Evolutionary conservation across 2,888 invertebrate genomes (phyloP).

Genomic region (Colletes collaris): DNA sequence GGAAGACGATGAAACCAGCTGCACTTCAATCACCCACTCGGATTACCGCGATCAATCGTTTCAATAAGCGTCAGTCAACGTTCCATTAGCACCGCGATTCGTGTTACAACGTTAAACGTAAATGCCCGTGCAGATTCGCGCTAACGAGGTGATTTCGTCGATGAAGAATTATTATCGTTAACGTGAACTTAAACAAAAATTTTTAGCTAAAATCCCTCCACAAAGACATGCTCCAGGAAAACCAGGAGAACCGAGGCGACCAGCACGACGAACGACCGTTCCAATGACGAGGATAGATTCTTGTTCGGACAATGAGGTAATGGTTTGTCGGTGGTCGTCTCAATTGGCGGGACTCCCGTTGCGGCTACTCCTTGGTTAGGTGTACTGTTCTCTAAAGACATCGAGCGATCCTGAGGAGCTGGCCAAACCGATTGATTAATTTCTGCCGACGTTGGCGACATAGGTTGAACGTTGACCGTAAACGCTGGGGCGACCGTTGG

Average conservation of each 20-base stretch:
- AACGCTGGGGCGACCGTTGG: background rate
- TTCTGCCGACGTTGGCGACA: too few relatives aligned
- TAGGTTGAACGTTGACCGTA: too few relatives aligned
- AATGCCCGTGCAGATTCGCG: slow-evolving; percentile 51
- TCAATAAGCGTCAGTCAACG: slow-evolving; percentile 33
- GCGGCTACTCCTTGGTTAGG: background rate
- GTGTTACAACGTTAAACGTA: slow-evolving; percentile 36
- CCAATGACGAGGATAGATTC: slow-evolving; percentile 19
- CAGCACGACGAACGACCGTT: slow-evolving; percentile 5
- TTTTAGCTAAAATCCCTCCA: slow-evolving; percentile 58
- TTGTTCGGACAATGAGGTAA: slow-evolving; percentile 45
- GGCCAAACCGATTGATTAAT: background rate
- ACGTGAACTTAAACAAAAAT: slow-evolving; percentile 10
- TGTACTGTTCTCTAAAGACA: slow-evolving; percentile 22
- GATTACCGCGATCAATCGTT: slow-evolving; percentile 32
- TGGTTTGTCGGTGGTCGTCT: slow-evolving; percentile 60
- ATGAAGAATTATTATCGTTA: slow-evolving; percentile 8
- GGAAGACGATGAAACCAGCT: slow-evolving; percentile 33
- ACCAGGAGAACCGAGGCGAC: slow-evolving; percentile 20
- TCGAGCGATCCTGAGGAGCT: background rate
- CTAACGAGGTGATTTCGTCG: slow-evolving; percentile 13
- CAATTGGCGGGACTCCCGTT: background rate
- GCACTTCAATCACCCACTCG: slow-evolving; percentile 19
- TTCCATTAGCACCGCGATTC: slow-evolving; percentile 27
- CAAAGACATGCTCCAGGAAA: slow-evolving; percentile 15